These are phyloP conservation scores for Stomatorhinus ivindoensis DNA, from an alignment of 2,113 vertebrate species.

Conservation along the genomic window DNA sequence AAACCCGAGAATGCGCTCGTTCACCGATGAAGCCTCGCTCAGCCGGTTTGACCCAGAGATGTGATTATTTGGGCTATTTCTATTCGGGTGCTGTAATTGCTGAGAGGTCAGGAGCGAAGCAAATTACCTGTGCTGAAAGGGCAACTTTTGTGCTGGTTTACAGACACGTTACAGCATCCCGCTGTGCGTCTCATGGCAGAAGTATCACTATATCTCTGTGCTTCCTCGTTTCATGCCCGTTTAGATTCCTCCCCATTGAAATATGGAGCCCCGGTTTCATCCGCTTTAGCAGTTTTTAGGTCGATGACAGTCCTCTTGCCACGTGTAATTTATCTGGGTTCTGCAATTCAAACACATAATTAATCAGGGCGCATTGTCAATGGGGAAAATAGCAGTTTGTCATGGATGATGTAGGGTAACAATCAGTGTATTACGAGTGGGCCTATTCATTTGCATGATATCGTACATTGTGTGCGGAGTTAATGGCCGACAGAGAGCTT, in stretches of 20 bases:
- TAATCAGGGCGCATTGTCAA: constrained; percentile 29
- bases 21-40: neutral
- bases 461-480: constrained; percentile 26
- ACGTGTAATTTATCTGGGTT: constrained; percentile 21
- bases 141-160: neutral
- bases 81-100: neutral
- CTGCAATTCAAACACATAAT: constrained; percentile 26
- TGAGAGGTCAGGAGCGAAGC: neutral
- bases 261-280: neutral
- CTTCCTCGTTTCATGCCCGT: neutral
- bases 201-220: neutral
- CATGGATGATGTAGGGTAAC: constrained; percentile 14
- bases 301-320: neutral
- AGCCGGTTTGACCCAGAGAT: neutral
- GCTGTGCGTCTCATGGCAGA: neutral
- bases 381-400: constrained; percentile 20
- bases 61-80: neutral
- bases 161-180: neutral
- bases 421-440: constrained; percentile 14
- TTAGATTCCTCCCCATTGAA: neutral
- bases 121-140: neutral
- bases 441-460: constrained; percentile 29
- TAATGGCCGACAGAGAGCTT: constrained; percentile 9
- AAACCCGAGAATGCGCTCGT: neutral
- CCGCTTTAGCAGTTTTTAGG: neutral